Evolutionary conservation across 2,113 vertebrate genomes (phyloP).

Genomic region (Ceyx cyanopectus): DNA sequence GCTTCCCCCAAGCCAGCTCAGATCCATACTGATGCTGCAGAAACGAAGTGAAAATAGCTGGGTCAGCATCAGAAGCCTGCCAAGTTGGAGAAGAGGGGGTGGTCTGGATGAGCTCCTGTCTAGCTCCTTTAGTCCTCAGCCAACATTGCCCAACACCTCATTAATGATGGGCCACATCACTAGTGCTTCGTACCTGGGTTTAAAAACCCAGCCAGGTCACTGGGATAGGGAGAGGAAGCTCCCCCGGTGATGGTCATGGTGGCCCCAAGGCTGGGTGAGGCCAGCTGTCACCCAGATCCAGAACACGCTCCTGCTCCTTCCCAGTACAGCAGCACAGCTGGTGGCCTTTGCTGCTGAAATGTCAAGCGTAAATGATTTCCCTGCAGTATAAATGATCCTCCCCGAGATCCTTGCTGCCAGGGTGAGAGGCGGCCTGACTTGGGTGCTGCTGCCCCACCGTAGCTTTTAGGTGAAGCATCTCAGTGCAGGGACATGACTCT

Average conservation of each 20-base stretch:
- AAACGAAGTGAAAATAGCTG: not conserved
- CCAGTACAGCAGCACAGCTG: not conserved
- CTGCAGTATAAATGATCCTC: not conserved
- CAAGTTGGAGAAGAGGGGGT: not conserved
- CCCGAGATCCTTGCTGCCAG: fast-evolving
- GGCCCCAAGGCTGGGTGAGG: not conserved
- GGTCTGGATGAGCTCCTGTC: not conserved
- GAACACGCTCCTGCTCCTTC: not conserved
- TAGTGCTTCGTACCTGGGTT: not conserved
- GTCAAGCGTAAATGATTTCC: constrained; percentile 61
- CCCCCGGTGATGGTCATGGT: fast-evolving
- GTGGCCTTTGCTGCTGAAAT: constrained; percentile 58
- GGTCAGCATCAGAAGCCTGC: not conserved
- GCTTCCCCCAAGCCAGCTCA: not conserved
- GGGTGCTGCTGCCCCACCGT: not conserved
- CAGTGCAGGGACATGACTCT: not conserved
- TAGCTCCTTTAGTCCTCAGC: not conserved
- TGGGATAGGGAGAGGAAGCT: not conserved
- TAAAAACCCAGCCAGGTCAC: not conserved
- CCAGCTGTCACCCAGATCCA: not conserved
- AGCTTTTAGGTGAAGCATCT: not conserved
- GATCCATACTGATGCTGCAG: not conserved
- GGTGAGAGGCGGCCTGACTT: fast-evolving
- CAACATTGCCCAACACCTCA: fast-evolving
- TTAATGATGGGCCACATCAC: fast-evolving